These are phyloP conservation scores for Sylvia atricapilla DNA, from an alignment of 2,113 vertebrate genomes.

Conservation along the genomic window DNA sequence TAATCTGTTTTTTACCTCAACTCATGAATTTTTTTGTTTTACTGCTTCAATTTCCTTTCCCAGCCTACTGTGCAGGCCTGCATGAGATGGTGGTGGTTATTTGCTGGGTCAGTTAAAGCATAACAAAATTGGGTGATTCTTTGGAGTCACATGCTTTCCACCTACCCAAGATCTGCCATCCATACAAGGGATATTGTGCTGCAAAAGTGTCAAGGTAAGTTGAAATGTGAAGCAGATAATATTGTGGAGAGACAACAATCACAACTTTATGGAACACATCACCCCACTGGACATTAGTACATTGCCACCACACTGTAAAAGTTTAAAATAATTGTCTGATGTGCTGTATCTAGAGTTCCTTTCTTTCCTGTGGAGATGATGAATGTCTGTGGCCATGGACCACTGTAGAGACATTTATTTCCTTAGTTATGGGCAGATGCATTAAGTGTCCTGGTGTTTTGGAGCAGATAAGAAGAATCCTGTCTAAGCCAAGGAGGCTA, in stretches of 20 bases:
- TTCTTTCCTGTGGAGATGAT: background rate
- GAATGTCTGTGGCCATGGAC: background rate
- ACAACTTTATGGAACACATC: background rate
- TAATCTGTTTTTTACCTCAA: background rate
- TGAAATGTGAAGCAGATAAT: background rate
- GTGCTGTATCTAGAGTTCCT: background rate
- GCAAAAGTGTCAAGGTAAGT: background rate
- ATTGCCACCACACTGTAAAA: background rate
- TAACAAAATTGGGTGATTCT: background rate
- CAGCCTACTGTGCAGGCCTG: rapidly evolving
- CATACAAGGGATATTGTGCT: background rate
- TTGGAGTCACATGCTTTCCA: background rate
- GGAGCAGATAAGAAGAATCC: background rate
- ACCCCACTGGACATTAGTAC: background rate
- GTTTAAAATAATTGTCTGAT: background rate
- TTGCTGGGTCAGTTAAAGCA: background rate
- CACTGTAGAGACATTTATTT: background rate
- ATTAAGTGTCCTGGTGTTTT: background rate
- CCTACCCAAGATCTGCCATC: background rate
- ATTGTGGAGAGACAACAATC: background rate
- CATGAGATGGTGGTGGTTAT: background rate
- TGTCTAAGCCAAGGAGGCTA: background rate
- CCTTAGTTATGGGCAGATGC: background rate
- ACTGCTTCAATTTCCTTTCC: background rate
- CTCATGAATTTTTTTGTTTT: background rate